These are phyloP conservation scores for Drosophila arawakana DNA, from an alignment of 1,140 invertebrate genomes.

Conservation along the genomic window DNA sequence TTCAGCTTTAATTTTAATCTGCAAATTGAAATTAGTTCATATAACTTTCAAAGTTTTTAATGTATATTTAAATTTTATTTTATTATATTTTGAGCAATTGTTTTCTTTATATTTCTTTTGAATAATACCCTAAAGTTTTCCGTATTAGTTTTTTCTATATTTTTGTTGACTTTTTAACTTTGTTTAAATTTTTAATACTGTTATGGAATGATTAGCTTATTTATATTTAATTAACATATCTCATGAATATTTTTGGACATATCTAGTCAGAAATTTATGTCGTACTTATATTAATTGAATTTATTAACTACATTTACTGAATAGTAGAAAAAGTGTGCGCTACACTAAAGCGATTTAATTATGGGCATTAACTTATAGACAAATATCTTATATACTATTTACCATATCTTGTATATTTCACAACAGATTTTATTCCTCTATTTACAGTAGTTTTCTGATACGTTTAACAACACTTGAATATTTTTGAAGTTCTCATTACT, in stretches of 20 bases:
- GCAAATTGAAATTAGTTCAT: too few relatives aligned
- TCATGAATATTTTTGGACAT: conserved; percentile 26
- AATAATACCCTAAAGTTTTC: conserved; percentile 69
- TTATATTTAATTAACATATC: conserved; percentile 42
- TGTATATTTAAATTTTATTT: conserved; percentile 4
- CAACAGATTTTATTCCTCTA: conserved; percentile 59
- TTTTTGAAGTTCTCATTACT: too few relatives aligned
- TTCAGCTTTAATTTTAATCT: too few relatives aligned
- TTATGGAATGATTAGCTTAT: conserved; percentile 49
- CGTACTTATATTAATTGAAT: conserved; percentile 4
- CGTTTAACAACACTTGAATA: conserved; percentile 33
- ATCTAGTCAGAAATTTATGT: conserved; percentile 5
- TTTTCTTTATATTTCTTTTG: conserved; percentile 45
- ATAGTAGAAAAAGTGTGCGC: conserved; percentile 70
- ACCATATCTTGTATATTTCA: conserved; percentile 59
- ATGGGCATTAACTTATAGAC: conserved; percentile 26
- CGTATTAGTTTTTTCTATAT: conserved; percentile 8
- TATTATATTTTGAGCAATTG: conserved; percentile 59
- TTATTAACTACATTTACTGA: conserved; percentile 42
- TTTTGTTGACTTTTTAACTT: not conserved
- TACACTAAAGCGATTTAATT: conserved; percentile 63
- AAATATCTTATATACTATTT: conserved; percentile 36
- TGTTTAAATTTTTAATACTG: conserved; percentile 9
- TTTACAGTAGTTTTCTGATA: conserved; percentile 47
- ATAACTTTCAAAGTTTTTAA: too few relatives aligned